These are phyloP conservation scores for Desmophyllum pertusum DNA, from an alignment of 92 coral and sea anemone species.

Conservation along the genomic window DNA sequence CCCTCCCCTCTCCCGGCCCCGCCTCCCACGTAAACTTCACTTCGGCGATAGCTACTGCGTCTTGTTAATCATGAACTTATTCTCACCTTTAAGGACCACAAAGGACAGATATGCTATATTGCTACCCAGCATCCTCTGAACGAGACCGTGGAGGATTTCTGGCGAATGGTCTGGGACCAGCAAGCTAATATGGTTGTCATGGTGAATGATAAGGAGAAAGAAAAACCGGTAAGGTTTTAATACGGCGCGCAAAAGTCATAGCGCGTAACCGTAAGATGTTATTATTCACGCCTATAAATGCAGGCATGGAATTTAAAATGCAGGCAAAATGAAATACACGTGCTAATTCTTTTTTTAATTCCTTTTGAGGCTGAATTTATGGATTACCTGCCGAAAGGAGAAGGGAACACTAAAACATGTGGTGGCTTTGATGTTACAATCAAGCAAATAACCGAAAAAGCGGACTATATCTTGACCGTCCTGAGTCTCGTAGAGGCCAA, in stretches of 20 bases:
- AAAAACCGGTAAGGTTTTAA: slow-evolving; percentile 64
- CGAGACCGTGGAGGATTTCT: slow-evolving; percentile 87
- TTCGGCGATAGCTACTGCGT: background rate
- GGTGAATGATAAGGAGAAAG: slow-evolving; percentile 88
- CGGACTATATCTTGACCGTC: slow-evolving; percentile 67
- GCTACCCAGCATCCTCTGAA: slow-evolving; percentile 97
- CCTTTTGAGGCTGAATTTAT: slow-evolving; percentile 62
- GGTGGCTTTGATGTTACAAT: slow-evolving; percentile 66
- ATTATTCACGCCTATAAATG: no score
- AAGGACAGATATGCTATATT: slow-evolving; percentile 84
- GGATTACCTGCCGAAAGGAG: slow-evolving; percentile 65
- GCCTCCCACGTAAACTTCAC: no score
- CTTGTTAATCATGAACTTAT: background rate
- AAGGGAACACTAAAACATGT: slow-evolving; percentile 55
- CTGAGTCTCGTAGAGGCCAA: slow-evolving; percentile 52
- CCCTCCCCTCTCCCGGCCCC: no score
- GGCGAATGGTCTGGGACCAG: slow-evolving; percentile 97
- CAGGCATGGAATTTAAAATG: background rate
- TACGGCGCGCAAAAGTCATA: no score
- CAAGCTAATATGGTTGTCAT: slow-evolving; percentile 73
- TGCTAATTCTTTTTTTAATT: background rate
- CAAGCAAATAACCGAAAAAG: slow-evolving; percentile 65
- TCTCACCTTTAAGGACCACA: slow-evolving; percentile 75
- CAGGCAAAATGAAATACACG: background rate
- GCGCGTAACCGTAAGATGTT: no score